Base-by-base conservation (phyloP, 2,113 vertebrate genomes). In the Brachionichthys hirsutus region DNA sequence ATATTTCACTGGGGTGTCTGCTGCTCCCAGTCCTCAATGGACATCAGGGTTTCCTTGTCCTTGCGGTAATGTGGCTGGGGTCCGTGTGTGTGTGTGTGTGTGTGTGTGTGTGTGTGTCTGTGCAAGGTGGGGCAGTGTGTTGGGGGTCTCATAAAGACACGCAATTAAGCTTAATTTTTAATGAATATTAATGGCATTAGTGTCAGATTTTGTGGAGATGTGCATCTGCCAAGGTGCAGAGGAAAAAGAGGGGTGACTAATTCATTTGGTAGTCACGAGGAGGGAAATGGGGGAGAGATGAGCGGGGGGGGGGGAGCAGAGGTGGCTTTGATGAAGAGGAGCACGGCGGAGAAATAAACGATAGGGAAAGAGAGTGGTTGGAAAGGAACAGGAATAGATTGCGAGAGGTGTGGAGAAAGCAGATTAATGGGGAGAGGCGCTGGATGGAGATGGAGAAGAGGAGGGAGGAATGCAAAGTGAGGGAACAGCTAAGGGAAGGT, bases 101-200 rank as follows among this genome's bases (percentile, higher is more conserved):
- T 24, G 11, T 44, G 22, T 45, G 18, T 52, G 46, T 58, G 52
- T 62, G n/a, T 22, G n/a, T 41, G 35, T 20, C 4, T 38, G 12
- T 9, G 36, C 36, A 18, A n/a, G 36, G 8, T 30, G 24, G 8
- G 24, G 24, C 24, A 30, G 2, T 10, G 36, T 12, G 9, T 38
- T 38, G 8, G 45, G 67, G 52, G 49, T 43, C 77, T 85, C 71
- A 62, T 85, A 87, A 88, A 89, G 85, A 88, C 69, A 62, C 20
- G 78, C 89, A 92, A 90, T 92, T 91, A 91, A 87, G 87, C 90
- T 88, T 92, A 91, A 91, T 92, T 90, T 92, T 91, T 91, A 91
- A 91, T 91, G 91, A 92, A 91, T 92, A 92, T 92, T 91, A 90
- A 92, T 92, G 88, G 83, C 71, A 90, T 91, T 92, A 91, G 83